Evolutionary conservation across 1,140 invertebrate species (phyloP).

Genomic region (Platyura marginata): DNA sequence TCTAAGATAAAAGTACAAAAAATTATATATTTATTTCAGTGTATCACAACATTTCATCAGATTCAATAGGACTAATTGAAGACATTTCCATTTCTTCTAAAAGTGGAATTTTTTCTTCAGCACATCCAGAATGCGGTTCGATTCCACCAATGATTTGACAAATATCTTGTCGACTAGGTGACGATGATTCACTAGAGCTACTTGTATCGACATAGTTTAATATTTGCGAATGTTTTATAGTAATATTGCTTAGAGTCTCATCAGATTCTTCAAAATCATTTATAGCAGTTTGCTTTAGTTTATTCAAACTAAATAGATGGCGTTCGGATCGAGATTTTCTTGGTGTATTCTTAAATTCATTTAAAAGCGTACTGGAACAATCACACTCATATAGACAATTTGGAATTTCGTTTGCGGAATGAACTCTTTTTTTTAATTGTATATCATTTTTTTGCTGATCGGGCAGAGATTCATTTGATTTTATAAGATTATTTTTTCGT

Average conservation of each 20-base stretch:
- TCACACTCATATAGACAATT: neutral
- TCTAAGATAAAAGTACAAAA: too few species aligned
- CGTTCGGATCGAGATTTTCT: conserved; percentile 17
- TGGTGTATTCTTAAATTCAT: neutral
- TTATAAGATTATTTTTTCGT: conserved; percentile 22
- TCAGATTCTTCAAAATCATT: conserved; percentile 12
- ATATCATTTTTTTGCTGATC: conserved; percentile 3
- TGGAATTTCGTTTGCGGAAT: neutral
- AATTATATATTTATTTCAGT: neutral
- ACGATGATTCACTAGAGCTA: conserved; percentile 11
- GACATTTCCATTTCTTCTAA: conserved; percentile 24
- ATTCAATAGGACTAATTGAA: conserved; percentile 22
- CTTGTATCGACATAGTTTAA: neutral
- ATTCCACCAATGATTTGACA: conserved; percentile 13
- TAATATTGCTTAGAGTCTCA: conserved; percentile 14
- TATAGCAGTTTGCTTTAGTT: conserved; percentile 22
- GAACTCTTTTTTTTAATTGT: neutral
- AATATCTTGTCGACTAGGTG: conserved; percentile 5
- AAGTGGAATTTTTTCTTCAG: conserved; percentile 22
- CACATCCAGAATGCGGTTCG: conserved; percentile 11
- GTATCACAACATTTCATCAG: conserved; percentile 8
- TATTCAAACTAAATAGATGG: conserved; percentile 13
- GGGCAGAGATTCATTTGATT: conserved; percentile 20
- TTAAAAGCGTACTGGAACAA: too few species aligned
- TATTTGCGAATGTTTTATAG: neutral